Conservation (phyloP, 2,888 invertebrate species). For the Psylliodes chrysocephalus region DNA sequence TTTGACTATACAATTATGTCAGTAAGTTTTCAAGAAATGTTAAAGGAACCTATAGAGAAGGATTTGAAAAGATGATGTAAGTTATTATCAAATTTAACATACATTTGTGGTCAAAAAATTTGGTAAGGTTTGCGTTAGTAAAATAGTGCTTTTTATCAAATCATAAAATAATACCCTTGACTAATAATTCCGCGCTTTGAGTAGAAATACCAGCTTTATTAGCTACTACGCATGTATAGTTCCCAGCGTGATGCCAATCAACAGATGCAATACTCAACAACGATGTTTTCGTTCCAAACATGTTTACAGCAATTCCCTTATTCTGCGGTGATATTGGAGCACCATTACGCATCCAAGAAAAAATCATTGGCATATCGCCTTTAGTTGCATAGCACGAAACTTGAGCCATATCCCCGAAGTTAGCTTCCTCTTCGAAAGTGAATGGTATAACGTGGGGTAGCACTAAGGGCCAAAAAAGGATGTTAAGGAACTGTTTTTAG, state of each 20-base stretch:
- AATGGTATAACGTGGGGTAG: constrained; percentile 76
- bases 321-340: constrained; percentile 67
- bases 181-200: constrained; percentile 72
- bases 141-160: too few species aligned
- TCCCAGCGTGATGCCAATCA: constrained; percentile 74
- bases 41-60: too few species aligned
- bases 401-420: constrained; percentile 75
- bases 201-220: constrained; percentile 74
- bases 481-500: not conserved
- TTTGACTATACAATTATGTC: too few species aligned
- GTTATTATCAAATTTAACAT: not conserved
- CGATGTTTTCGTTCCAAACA: constrained; percentile 69
- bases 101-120: not conserved
- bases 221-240: constrained; percentile 76
- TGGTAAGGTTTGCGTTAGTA: not conserved
- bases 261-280: constrained; percentile 73
- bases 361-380: constrained; percentile 81
- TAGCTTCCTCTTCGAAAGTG: constrained; percentile 72
- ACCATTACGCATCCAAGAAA: constrained; percentile 78
- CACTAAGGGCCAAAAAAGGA: constrained; percentile 64
- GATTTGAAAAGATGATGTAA: too few species aligned
- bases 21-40: too few species aligned
- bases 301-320: constrained; percentile 53
- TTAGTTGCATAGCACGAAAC: constrained; percentile 70
- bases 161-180: constrained; percentile 70